phyloP scores from a whole-genome alignment of 2,888 invertebrate species.

The Koerneria pararmatus region DNA sequence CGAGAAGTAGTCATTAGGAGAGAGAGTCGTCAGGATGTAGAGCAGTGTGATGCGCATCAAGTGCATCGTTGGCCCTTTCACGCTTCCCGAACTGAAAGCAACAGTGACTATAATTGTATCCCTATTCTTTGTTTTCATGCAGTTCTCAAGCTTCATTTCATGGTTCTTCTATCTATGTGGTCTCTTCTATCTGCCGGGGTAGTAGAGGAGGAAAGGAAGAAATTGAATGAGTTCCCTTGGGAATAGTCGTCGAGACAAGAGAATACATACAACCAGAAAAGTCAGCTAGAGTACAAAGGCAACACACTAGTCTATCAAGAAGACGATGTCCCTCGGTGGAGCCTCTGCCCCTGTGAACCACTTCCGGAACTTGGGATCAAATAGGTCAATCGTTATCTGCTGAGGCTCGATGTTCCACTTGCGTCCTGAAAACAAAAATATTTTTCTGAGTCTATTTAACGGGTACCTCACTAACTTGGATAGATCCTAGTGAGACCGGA shows the following conservation, averaged over 20 bases:
- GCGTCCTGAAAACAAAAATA: conserved; percentile 31
- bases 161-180: neutral
- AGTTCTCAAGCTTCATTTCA: neutral
- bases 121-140: neutral
- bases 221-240: neutral
- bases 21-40: conserved; percentile 52
- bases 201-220: neutral
- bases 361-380: conserved; percentile 55
- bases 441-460: neutral
- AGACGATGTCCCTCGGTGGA: conserved; percentile 56
- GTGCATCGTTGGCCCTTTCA: conserved; percentile 55
- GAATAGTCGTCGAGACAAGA: neutral
- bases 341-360: conserved; percentile 57
- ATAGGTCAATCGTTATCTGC: conserved; percentile 54
- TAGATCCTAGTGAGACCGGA: conserved; percentile 54
- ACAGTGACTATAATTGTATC: too few species aligned
- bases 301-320: conserved; percentile 57
- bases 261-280: neutral
- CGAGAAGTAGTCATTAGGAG: conserved; percentile 55
- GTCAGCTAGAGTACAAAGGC: neutral
- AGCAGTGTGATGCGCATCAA: conserved; percentile 52
- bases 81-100: conserved; percentile 38
- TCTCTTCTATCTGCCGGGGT: too few species aligned
- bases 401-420: conserved; percentile 48
- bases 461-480: conserved; percentile 37